These are phyloP conservation scores for Zeus faber DNA, from an alignment of 2,113 vertebrate genomes.

Conservation along the genomic window DNA sequence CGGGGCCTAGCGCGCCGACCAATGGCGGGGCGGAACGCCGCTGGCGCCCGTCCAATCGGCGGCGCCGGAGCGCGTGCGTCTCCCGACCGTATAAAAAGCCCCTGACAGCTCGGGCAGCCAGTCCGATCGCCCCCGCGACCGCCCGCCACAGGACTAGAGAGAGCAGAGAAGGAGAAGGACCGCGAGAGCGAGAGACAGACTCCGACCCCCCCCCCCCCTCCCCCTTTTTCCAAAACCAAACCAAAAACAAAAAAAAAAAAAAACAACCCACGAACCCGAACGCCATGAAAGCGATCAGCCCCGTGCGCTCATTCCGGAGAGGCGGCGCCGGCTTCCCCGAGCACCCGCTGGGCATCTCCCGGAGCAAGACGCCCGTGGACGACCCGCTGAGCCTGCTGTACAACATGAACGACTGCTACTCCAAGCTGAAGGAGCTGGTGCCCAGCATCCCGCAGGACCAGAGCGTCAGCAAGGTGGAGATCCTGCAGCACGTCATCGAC, in stretches of 20 bases:
- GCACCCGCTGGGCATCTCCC: slow-evolving; percentile 90
- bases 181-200: not conserved
- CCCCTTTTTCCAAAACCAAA: not conserved
- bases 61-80: slow-evolving; percentile 37
- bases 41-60: slow-evolving; percentile 44
- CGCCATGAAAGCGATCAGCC: slow-evolving; percentile 97
- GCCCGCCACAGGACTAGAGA: slow-evolving; percentile 43
- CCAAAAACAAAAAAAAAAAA: slow-evolving; percentile 26
- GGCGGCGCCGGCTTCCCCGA: slow-evolving; percentile 82
- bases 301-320: slow-evolving; percentile 91
- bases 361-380: slow-evolving; percentile 95
- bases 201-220: no score
- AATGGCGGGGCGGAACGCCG: not conserved
- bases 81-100: slow-evolving; percentile 72
- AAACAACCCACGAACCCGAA: slow-evolving; percentile 22
- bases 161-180: not conserved
- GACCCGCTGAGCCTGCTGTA: slow-evolving; percentile 95
- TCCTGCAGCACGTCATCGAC: slow-evolving; percentile 99
- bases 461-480: slow-evolving; percentile 99
- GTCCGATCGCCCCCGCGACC: slow-evolving; percentile 65
- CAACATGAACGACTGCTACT: slow-evolving; percentile 99
- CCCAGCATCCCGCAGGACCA: slow-evolving; percentile 98
- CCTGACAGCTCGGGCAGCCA: slow-evolving; percentile 74
- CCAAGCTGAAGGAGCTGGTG: slow-evolving; percentile 97
- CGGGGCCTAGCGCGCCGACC: slow-evolving; percentile 13